phyloP scores from a whole-genome alignment of 2,113 vertebrate species.

The Trematocara unimaculatum region DNA sequence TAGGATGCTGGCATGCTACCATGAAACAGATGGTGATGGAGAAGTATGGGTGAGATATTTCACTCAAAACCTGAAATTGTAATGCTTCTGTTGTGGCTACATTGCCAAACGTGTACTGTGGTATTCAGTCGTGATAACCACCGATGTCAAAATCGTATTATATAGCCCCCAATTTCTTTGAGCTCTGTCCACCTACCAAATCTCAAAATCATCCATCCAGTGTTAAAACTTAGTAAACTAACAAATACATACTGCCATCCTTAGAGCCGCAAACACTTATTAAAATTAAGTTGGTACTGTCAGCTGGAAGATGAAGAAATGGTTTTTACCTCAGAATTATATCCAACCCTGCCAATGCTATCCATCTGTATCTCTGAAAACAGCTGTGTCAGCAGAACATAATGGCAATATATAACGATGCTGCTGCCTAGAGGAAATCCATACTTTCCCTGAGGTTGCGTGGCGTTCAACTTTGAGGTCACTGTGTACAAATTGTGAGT shows the following conservation, averaged over 20 bases:
- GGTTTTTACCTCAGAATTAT: neutral
- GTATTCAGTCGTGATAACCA: neutral
- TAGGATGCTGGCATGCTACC: neutral
- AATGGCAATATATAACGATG: slow-evolving; percentile 12
- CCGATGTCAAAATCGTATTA: neutral
- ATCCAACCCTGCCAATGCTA: slow-evolving; percentile 1
- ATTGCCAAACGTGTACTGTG: neutral
- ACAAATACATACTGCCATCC: neutral
- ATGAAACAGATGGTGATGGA: neutral
- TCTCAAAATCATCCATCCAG: neutral
- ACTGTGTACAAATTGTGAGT: neutral
- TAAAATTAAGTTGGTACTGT: neutral
- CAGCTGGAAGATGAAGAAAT: neutral
- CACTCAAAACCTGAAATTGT: neutral
- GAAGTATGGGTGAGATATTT: neutral
- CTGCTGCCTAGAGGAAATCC: slow-evolving; percentile 9
- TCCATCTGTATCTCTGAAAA: neutral
- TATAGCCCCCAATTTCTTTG: neutral
- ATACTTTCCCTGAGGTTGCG: neutral
- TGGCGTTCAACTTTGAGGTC: slow-evolving; percentile 1
- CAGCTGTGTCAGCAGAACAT: slow-evolving; percentile 6
- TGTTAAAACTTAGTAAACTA: neutral
- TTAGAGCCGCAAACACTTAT: neutral
- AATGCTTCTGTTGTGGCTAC: neutral
- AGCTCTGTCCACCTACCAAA: neutral